Evolutionary conservation across 2,797 vertebrate species (phyloP).

Genomic region (Dendrocincla tyrannina): DNA sequence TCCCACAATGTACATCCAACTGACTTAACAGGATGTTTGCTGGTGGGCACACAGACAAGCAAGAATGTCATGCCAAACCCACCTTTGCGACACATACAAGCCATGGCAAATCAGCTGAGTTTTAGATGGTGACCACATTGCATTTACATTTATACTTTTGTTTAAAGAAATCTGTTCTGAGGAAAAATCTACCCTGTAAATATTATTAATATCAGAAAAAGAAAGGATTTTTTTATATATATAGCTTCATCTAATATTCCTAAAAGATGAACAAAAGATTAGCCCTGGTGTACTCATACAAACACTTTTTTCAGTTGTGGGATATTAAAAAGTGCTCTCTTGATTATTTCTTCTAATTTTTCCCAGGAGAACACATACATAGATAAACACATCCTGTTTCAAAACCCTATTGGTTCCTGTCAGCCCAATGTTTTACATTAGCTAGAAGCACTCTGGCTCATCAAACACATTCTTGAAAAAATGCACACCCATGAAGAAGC

Average conservation of each 20-base stretch:
- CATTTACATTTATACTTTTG: not conserved
- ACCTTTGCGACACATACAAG: not conserved
- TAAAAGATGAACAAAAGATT: not conserved
- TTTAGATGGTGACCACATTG: not conserved
- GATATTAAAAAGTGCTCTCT: not conserved
- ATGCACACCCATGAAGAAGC: not conserved
- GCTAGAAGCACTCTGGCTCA: slow-evolving; percentile 10
- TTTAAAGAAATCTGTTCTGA: not conserved
- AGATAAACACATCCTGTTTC: not conserved
- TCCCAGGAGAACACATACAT: not conserved
- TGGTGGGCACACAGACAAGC: not conserved
- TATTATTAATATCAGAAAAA: not conserved
- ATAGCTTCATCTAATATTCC: not conserved
- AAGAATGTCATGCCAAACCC: not conserved
- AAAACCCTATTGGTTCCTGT: not conserved
- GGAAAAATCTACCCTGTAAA: not conserved
- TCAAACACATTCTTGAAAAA: not conserved
- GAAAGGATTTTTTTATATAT: not conserved
- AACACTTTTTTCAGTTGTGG: not conserved
- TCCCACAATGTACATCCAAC: not conserved
- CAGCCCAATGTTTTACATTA: not conserved
- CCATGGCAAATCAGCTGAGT: not conserved
- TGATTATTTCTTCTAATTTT: not conserved
- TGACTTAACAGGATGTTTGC: not conserved
- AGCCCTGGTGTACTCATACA: not conserved